Evolutionary conservation across 2,113 vertebrate genomes (phyloP), one percentile per base, ranked within the genome.

Genomic region (Spea multiplicata): DNA sequence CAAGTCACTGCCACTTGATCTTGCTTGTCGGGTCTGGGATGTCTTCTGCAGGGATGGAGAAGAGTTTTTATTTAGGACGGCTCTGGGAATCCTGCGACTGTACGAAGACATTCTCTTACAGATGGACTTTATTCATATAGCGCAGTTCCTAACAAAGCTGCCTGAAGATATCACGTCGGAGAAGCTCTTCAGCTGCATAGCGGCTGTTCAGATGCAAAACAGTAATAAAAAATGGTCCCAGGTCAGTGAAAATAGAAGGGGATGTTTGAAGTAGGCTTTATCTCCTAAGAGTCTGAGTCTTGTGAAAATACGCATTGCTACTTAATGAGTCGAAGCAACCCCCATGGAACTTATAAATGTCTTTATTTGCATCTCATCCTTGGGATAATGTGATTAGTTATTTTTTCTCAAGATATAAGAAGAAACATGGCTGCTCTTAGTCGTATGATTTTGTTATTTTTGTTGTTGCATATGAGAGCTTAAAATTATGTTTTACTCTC

Each of bases 71-170:
- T 99, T 99, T 84, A 92, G 97, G 83, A 97, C 97, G 16, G 97
- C 94, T 6, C 88, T 99, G 87, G 97, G 96, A 73, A 96, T 99
- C 86, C 94, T 99, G 86, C 93, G 95, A 8, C 93, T 98, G 50
- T 99, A 94, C 89, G 93, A 99, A 92, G 97, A 98, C 73, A 93
- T 99, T 81, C 94, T 99, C 68, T 90, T 99, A 45, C 96, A 98
- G 90, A 99, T 99, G 97, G 97, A 99, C 90, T 99, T 99, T 84
- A 99, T 99, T 90, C 97, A 99, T 88, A 98, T 96, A 85, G 97
- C 97, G 73, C 97, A 99, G 90, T 99, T 98, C 92, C 93, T 99
- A 75, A 98, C 94, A 53, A 96, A 97, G 83, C 93, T 98, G 83
- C 97, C 96, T 4, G 96, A 98, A 70, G 96, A 98, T 86, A 96